Evolutionary conservation across 2,113 vertebrate species (phyloP), one percentile per base, ranked within the genome.

Genomic region (Circaetus gallicus): DNA sequence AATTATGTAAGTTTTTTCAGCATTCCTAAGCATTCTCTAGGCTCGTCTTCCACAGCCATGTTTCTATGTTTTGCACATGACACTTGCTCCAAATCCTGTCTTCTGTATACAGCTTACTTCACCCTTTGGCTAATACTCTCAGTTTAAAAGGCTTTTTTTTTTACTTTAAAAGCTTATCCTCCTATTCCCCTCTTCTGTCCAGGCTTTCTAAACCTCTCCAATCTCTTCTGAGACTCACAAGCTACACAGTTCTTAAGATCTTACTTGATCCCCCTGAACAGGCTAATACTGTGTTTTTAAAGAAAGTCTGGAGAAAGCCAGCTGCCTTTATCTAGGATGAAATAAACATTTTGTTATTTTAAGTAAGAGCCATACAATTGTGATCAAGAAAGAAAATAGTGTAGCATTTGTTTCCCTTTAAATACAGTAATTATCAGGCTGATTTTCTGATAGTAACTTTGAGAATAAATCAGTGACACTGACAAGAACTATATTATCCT

Each of bases 101-200:
- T 84, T 81, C n/a, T 0, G 0, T 31, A 73, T 15, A 78, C 9
- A 78, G 16, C 38, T 92, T 89, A 36, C 67, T 66, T 67, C 2
- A 4, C 22, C 45, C 63, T 73, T 73, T 62, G 38, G 42, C 38
- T 91, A 90, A 92, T 70, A 36, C 8, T 14, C 38, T 84, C n/a
- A 59, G 42, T 91, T 95, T 81, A 89, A 86, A 95, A 89, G 69
- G 59, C n/a, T 86, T 95, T 55, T 59, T 81, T 53, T 59, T 84
- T 81, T 62, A 61, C 71, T 70, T 93, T 50, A 66, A 74, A 53
- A 94, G 72, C 29, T 93, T 89, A 94, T 94, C 59, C 45, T 83
- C 29, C 72, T 62, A 89, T 50, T 86, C 63, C 26, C 0, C 7
- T 78, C 17, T 78, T 84, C 80, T 52, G 32, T 61, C 26, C 22